Base-by-base conservation (phyloP, 2,888 invertebrate species). In the Melieria crassipennis region DNA sequence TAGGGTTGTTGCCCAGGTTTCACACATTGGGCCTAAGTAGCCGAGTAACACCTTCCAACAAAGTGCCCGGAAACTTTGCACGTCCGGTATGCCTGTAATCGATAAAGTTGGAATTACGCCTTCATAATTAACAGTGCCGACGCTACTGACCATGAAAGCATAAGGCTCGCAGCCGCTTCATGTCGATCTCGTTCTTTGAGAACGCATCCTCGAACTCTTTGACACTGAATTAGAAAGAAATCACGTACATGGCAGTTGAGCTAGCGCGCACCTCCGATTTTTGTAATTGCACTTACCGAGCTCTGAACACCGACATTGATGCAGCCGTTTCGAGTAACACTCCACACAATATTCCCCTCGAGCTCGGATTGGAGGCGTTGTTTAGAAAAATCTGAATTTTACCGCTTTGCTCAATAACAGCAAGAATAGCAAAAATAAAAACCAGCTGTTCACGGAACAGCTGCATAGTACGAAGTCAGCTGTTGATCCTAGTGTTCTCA, bases 11-110 rank as follows among this genome's bases (percentile, higher is more conserved):
- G 90, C 87, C 93, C 96, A 94, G 72, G 89, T 89, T 61, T 87
- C 87, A 80, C 89, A 91, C 63, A 92, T 90, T 6, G 90, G 86
- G 0, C 95, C 95, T 75, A 98, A 88, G 84, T 97, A 98, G 81
- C 95, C 93, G 50, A 98, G 88, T 65, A 98, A 87, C 30, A 97
- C 87, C 87, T 94, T 94, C 97, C 98, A 98, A 78, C 95, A 94
- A 56, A 94, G 84, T 0, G 97, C 91, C 67, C 97, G 89, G 73
- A 92, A 88, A 1, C 95, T 94, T 77, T 92, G 92, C 79, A 94
- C 95, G 84, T 96, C 96, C 1, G 97, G 96, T 79, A 97, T 92
- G 67, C 97, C 96, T 96, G n/a, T 4, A 46, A 46, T n/a, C 46
- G 30, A 4, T 7, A 4, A 9, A 43, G 43, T 42, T 45, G 13